Base-by-base conservation (phyloP, 2,797 vertebrate genomes). In the Miichthys miiuy region DNA sequence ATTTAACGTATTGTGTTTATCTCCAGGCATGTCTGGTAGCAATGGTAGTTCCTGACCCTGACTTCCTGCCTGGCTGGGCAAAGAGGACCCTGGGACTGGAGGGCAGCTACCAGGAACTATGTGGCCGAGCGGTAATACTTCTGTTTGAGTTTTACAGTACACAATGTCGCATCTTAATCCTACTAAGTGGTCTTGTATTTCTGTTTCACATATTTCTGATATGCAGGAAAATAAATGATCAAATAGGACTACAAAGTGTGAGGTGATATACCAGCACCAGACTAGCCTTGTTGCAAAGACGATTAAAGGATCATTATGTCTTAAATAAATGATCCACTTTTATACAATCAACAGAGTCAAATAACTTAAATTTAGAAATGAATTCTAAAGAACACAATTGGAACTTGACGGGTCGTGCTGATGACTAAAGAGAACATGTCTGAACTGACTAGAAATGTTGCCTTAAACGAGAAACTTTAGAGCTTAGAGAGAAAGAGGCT, bases 41-140 rank as follows among this genome's bases (percentile, higher is more conserved):
- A 13, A 76, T 99, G 71, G 96, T 98, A 81, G 94, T 99, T 54
- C 98, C 97, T 34, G 97, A 99, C 92, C 94, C 91, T 0, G 97
- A 99, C 54, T 93, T 90, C 60, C 88, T 98, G 54, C 34, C 72
- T 56, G 77, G 5, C 57, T 99, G 98, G 98, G 93, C 96, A n/a
- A 95, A 94, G 87, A 97, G 95, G 91, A 97, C 68, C 0, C 52
- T 93, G 83, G 95, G 96, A 54, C 23, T 97, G 25, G 90, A 93
- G 23, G 97, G 97, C 12, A 95, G 96, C 17, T 97, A 96, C 78
- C 86, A 94, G 77, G 96, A 97, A 11, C 88, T 99, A 1, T 98
- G 97, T 88, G 94, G 81, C 81, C 96, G 78, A 92, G 95, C 94
- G 96, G 98, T 98, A 84, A 89, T 79, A 58, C 14, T 9, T 38